Evolutionary conservation across 2,888 invertebrate species (phyloP), one percentile per base, ranked within the genome.

Genomic region (Oscheius sp.): DNA sequence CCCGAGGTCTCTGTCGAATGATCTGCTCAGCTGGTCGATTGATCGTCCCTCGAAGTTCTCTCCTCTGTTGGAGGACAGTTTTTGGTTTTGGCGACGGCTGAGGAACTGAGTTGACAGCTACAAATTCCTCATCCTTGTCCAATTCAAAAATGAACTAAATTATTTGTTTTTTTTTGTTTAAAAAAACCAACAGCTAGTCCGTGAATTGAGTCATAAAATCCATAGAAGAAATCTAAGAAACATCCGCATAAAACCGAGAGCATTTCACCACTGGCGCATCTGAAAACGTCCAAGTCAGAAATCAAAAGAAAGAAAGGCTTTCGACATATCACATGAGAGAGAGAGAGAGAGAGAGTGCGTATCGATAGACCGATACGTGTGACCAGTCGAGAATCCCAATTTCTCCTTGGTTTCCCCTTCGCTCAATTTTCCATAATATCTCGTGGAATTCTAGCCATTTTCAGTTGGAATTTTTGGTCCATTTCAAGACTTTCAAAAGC

Each of bases 111-210:
- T 69, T 69, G 31, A 69, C 64, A 23, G 55, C 37, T 20, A 74
- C 73, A 17, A 52, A 72, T 27, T 70, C 66, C 23, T 73, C 76
- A 25, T 76, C 76, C 31, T 70, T 70, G 17, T 70, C 63, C 8
- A 77, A 29, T 20, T 71, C 52, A 29, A 67, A 55, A 15, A 77
- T 64, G 34, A 73, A 75, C 77, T 77, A 37, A 42, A 75, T 42
- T 1, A 31, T 12, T n/a, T 3, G 10, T 8, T 15, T 20, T 39
- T 58, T 34, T 8, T 12, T 12, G 53, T 37, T 37, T 15, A 37
- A 20, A 10, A 42, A 46, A 52, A 61, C 67, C 39, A 45, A 72
- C 71, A 29, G 53, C 6, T 25, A 73, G 29, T 34, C 76, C 76
- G 20, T 48, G 58, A 50, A 76, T 66, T 17, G 73, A 72, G 63